A percentile compares a stretch with the other conserved stretches of the same genome.
Evolutionary conservation across 2,797 vertebrate genomes (phyloP).

Genomic region (Odontamblyopus lacepedii): DNA sequence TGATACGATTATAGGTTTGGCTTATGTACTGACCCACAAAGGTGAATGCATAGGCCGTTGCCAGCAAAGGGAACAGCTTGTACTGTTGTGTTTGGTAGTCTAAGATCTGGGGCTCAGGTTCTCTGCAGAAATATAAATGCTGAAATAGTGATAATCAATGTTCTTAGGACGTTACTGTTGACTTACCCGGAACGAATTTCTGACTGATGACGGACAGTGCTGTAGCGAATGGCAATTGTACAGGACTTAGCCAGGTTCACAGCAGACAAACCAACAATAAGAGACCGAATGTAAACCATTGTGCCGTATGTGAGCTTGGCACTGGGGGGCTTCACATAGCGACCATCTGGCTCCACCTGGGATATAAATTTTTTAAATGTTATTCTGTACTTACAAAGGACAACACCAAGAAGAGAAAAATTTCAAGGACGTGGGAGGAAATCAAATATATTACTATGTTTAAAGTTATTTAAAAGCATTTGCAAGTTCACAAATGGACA

Average conservation of each 20-base stretch:
- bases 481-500: too few species aligned
- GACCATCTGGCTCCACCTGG: constrained; percentile 93
- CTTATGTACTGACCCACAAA: constrained; percentile 92
- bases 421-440: too few species aligned
- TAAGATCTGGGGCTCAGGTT: constrained; percentile 95
- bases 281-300: constrained; percentile 96
- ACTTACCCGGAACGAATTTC: constrained; percentile 88
- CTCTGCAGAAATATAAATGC: constrained; percentile 67
- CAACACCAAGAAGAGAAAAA: too few species aligned
- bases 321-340: constrained; percentile 90
- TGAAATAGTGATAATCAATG: too few species aligned
- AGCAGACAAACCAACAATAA: constrained; percentile 87
- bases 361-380: background rate
- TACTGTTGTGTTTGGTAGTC: constrained; percentile 97
- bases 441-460: too few species aligned
- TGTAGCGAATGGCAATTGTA: constrained; percentile 96
- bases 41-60: constrained; percentile 89
- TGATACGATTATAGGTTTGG: constrained; percentile 87
- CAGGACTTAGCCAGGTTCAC: constrained; percentile 83
- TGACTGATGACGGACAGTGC: constrained; percentile 91
- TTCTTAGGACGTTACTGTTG: background rate
- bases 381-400: too few species aligned
- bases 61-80: constrained; percentile 94
- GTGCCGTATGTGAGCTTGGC: constrained; percentile 96
- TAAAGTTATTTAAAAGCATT: too few species aligned